These are phyloP conservation scores for Oncorhynchus clarkii DNA, from an alignment of 2,113 vertebrate species.

Conservation along the genomic window DNA sequence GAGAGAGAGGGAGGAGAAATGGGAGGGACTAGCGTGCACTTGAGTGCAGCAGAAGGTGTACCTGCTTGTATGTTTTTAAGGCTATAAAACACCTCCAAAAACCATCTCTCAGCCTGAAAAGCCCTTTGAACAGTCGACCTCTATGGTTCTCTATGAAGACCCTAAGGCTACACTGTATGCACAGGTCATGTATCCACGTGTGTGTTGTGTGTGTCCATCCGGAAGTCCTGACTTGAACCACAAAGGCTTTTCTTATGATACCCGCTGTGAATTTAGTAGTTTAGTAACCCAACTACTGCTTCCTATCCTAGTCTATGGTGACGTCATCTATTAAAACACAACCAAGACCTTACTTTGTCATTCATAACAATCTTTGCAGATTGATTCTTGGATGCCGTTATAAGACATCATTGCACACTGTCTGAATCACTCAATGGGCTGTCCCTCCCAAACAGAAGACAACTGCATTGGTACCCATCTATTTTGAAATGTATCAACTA, in stretches of 20 bases:
- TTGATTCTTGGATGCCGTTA: too few relatives aligned
- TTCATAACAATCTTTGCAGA: too few relatives aligned
- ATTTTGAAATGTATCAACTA: too few relatives aligned
- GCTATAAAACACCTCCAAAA: neutral
- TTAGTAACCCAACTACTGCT: too few relatives aligned
- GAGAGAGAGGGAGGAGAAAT: conserved; percentile 2
- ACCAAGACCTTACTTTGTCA: too few relatives aligned
- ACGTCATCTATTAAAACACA: too few relatives aligned
- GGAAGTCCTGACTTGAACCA: conserved; percentile 1
- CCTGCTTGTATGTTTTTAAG: neutral
- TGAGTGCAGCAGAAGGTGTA: conserved; percentile 9
- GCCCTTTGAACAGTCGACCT: neutral
- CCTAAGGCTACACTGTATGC: neutral
- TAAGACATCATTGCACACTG: too few relatives aligned
- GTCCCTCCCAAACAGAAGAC: too few relatives aligned
- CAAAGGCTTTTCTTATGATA: neutral
- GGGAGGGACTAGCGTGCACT: neutral
- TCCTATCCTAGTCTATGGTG: too few relatives aligned
- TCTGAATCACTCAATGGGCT: too few relatives aligned
- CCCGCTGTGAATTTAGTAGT: too few relatives aligned
- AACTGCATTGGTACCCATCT: too few relatives aligned
- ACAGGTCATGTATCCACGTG: neutral
- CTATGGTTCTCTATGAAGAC: neutral
- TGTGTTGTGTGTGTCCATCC: neutral
- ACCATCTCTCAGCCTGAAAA: neutral